phyloP scores from a whole-genome alignment of 2,888 invertebrate genomes.

The Campoplex capitator region DNA sequence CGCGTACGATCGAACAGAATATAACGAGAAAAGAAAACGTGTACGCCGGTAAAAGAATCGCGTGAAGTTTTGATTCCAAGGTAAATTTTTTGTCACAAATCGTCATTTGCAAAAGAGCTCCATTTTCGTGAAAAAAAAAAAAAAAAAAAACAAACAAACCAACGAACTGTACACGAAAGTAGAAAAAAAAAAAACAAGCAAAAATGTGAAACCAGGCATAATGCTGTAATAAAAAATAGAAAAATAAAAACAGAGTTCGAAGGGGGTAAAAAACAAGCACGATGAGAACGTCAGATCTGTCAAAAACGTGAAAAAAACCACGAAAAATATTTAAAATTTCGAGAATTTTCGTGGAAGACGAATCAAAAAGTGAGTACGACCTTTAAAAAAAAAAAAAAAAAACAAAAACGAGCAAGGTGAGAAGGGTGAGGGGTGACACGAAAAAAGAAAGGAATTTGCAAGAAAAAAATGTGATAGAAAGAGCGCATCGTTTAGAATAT shows the following conservation, averaged over 20 bases:
- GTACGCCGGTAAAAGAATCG: neutral
- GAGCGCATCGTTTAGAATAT: neutral
- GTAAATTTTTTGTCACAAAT: neutral
- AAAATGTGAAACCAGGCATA: neutral
- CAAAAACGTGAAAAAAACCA: neutral
- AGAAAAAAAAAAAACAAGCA: neutral
- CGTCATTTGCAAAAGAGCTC: neutral
- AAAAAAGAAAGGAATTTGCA: neutral
- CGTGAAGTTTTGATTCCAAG: neutral
- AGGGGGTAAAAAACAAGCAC: neutral
- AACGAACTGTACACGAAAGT: neutral
- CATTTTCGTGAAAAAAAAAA: neutral
- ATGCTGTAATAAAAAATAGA: neutral
- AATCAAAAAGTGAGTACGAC: neutral
- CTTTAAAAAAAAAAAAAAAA: neutral
- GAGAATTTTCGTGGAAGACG: neutral
- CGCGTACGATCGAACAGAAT: conserved; percentile 5
- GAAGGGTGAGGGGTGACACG: neutral
- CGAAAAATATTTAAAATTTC: neutral
- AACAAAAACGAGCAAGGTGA: conserved; percentile 14
- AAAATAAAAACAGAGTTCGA: neutral
- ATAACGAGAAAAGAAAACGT: conserved; percentile 15
- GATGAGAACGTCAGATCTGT: neutral
- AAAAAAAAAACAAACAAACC: neutral
- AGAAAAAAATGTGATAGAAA: neutral